Percentiles rank a stretch among this genome's conserved stretches.
These are phyloP conservation scores for Egretta garzetta DNA, from an alignment of 2,113 vertebrate genomes.

Conservation along the genomic window DNA sequence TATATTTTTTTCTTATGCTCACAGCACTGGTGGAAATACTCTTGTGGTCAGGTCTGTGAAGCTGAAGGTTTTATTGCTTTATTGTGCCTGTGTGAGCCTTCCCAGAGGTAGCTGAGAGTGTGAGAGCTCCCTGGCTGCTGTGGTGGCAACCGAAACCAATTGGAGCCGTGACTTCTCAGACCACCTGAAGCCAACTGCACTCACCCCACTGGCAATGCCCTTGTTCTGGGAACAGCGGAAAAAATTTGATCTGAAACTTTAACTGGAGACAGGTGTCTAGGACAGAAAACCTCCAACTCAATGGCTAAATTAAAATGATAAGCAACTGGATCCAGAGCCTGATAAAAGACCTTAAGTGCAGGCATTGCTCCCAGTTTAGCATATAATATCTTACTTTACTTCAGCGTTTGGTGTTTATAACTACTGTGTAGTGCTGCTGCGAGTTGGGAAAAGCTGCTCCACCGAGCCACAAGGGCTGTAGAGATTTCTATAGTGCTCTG, in stretches of 20 bases:
- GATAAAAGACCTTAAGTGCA: neutral
- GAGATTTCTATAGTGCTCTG: neutral
- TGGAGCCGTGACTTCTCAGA: neutral
- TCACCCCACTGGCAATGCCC: rapidly evolving
- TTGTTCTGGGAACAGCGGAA: neutral
- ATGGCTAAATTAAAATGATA: neutral
- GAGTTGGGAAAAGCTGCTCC: neutral
- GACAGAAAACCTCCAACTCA: neutral
- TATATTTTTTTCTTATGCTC: neutral
- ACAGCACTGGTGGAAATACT: neutral
- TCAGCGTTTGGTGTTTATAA: neutral
- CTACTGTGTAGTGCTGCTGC: neutral
- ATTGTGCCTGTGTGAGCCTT: neutral
- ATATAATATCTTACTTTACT: neutral
- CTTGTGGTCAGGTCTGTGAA: neutral
- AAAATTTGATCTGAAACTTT: neutral
- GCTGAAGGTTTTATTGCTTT: neutral
- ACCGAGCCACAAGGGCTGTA: neutral
- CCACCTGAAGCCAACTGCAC: neutral
- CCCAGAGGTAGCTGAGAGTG: neutral
- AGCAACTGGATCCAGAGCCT: neutral
- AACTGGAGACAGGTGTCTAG: rapidly evolving
- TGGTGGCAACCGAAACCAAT: neutral
- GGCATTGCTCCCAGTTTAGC: neutral
- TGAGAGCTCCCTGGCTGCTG: neutral